Evolutionary conservation across 2,113 vertebrate species (phyloP).

Genomic region (Periophthalmodon schlosseri): DNA sequence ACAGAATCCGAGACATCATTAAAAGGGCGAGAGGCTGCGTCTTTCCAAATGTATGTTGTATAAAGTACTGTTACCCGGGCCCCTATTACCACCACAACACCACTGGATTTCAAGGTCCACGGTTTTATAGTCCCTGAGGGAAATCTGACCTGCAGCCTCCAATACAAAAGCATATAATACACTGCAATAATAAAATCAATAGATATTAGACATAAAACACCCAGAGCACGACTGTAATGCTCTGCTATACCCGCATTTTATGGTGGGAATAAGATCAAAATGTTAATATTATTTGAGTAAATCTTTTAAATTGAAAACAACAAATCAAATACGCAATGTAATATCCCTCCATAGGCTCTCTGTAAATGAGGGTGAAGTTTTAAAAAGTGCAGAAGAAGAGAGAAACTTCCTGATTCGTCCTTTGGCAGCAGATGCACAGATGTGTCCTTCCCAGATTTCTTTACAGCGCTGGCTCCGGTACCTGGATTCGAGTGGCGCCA

Average conservation of each 20-base stretch:
- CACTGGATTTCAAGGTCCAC: conserved; percentile 31
- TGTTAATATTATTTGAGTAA: conserved; percentile 21
- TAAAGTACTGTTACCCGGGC: conserved; percentile 21
- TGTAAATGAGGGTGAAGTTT: not conserved
- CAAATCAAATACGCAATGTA: conserved; percentile 1
- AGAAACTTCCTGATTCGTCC: conserved; percentile 33
- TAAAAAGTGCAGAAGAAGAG: conserved; percentile 17
- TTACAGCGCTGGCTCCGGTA: conserved; percentile 39
- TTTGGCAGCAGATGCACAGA: conserved; percentile 42
- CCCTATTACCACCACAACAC: conserved; percentile 17
- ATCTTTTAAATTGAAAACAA: conserved; percentile 15
- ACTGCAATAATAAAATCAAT: conserved; percentile 27
- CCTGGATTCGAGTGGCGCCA: conserved; percentile 27
- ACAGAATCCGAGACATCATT: conserved; percentile 33
- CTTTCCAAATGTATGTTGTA: conserved; percentile 7
- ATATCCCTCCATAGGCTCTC: conserved; percentile 2
- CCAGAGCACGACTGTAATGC: conserved; percentile 8
- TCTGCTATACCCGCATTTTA: conserved; percentile 4
- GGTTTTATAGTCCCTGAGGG: conserved; percentile 29
- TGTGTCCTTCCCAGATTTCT: conserved; percentile 47
- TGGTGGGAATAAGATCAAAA: not conserved
- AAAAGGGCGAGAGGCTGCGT: not conserved
- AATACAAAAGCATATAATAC: conserved; percentile 23
- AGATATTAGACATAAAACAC: conserved; percentile 39
- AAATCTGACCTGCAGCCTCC: conserved; percentile 30